phyloP scores from a whole-genome alignment of 2,797 vertebrate genomes.

The Crenichthys baileyi region DNA sequence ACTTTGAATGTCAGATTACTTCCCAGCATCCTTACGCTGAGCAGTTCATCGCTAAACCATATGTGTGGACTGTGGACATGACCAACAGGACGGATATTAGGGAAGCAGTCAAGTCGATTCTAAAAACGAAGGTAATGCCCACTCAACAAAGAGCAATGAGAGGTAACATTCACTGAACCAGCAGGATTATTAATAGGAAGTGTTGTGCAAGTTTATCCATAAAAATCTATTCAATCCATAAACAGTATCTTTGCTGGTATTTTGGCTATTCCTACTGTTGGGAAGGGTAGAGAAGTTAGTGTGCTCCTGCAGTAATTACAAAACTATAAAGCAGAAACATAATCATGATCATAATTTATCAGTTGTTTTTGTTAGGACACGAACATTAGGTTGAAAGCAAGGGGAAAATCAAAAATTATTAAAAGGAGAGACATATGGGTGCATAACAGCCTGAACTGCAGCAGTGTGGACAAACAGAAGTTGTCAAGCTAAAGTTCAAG shows the following conservation, averaged over 20 bases:
- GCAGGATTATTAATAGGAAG: neutral
- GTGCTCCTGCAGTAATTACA: neutral
- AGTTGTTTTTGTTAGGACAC: no score
- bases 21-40: constrained; percentile 81
- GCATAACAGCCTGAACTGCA: no score
- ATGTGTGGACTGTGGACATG: constrained; percentile 78
- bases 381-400: no score
- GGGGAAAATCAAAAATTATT: no score
- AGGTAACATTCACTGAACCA: neutral
- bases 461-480: no score
- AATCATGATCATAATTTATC: no score
- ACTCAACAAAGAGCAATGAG: neutral
- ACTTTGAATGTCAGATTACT: constrained; percentile 61
- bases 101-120: constrained; percentile 64
- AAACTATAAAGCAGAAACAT: neutral
- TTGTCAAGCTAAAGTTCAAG: no score
- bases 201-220: no score
- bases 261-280: neutral
- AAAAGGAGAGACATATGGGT: no score
- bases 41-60: constrained; percentile 72
- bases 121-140: constrained; percentile 61
- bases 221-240: neutral
- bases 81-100: constrained; percentile 68
- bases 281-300: neutral
- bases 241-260: neutral